Percentiles rank a stretch among this genome's conserved stretches.
These are phyloP conservation scores for Pandemis corylana DNA, from an alignment of 2,888 invertebrate genomes.

Conservation along the genomic window DNA sequence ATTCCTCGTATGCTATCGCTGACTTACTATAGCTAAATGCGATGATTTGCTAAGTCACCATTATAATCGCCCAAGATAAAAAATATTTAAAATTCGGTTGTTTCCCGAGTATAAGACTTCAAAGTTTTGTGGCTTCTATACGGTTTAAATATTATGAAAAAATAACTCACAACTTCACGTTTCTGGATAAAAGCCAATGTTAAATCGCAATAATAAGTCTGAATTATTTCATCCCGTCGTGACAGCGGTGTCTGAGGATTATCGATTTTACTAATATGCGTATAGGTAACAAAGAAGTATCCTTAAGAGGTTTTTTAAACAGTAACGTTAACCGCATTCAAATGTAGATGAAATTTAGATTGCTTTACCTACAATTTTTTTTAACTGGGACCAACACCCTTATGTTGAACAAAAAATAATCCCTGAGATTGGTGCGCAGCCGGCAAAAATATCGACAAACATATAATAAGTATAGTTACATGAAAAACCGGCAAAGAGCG, in stretches of 20 bases:
- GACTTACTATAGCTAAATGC: background rate
- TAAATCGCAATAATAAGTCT: constrained; percentile 19
- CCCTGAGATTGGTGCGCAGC: too few species aligned
- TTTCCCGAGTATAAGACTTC: background rate
- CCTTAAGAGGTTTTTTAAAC: too few species aligned
- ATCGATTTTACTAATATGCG: background rate
- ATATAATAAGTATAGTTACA: too few species aligned
- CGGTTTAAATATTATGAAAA: background rate
- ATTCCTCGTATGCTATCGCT: background rate
- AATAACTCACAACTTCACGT: background rate
- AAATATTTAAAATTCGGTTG: background rate
- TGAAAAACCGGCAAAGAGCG: too few species aligned
- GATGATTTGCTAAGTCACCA: background rate
- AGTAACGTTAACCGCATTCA: too few species aligned
- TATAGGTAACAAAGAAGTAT: too few species aligned
- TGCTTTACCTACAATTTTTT: too few species aligned
- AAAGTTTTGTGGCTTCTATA: background rate
- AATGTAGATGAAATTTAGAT: too few species aligned
- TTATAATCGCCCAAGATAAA: background rate
- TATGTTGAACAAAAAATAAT: too few species aligned
- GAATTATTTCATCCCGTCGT: constrained; percentile 8
- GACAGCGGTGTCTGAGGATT: background rate
- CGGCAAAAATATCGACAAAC: too few species aligned
- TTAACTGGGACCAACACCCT: too few species aligned
- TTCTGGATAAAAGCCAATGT: constrained; percentile 15